Percentiles rank a stretch among this genome's conserved stretches.
Evolutionary conservation across 2,797 vertebrate genomes (phyloP).

Genomic region (Vespertilio murinus): DNA sequence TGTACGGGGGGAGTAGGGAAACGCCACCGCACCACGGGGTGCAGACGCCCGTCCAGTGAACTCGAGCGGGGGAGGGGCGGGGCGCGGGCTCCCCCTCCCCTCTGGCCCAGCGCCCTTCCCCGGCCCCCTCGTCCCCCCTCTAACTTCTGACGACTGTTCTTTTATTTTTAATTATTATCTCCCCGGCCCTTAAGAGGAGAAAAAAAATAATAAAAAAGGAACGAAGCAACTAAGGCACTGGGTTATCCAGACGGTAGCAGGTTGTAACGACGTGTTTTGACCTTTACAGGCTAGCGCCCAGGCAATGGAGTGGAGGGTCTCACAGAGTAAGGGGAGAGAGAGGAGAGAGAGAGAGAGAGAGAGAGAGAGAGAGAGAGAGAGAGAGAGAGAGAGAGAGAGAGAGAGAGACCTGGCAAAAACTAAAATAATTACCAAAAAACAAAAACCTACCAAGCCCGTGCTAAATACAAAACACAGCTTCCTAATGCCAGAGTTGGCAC

Average conservation of each 20-base stretch:
- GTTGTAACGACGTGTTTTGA: constrained; percentile 91
- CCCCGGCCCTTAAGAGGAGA: constrained; percentile 70
- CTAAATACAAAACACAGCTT: constrained; percentile 83
- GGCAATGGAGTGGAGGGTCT: constrained; percentile 83
- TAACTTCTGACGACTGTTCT: constrained; percentile 86
- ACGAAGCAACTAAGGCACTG: constrained; percentile 91
- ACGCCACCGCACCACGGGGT: constrained; percentile 98
- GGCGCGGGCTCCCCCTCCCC: constrained; percentile 71
- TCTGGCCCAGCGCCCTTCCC: constrained; percentile 47
- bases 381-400: not conserved
- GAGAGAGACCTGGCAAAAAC: constrained; percentile 61
- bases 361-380: constrained; percentile 63
- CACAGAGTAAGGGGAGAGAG: constrained; percentile 78
- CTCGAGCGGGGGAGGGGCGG: constrained; percentile 80
- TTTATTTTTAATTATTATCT: constrained; percentile 87
- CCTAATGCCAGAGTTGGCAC: constrained; percentile 90
- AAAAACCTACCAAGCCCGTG: constrained; percentile 73
- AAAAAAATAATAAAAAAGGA: constrained; percentile 63
- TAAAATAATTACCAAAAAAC: constrained; percentile 75
- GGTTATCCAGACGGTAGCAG: constrained; percentile 91
- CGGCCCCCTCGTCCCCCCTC: constrained; percentile 69
- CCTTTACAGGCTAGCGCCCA: constrained; percentile 90
- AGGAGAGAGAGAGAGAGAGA: constrained; percentile 52
- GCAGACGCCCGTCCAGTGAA: constrained; percentile 98
- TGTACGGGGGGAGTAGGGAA: constrained; percentile 95